Base-by-base conservation (phyloP, 2,113 vertebrate species). In the Chaenogobius annularis region DNA sequence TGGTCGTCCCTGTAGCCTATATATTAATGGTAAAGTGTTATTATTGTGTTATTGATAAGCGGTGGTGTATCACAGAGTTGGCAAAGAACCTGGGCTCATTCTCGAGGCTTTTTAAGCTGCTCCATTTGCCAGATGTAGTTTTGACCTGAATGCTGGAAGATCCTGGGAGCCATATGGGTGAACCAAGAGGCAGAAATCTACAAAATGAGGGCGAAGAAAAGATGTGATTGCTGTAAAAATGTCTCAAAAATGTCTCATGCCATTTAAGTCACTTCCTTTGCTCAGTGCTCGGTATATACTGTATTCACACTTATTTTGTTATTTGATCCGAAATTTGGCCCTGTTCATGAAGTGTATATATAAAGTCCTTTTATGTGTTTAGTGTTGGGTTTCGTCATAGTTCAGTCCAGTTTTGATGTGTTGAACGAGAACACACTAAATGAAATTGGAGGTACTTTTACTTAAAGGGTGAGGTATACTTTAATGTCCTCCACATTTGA, bases 91-190 rank as follows among this genome's bases (percentile, higher is more conserved):
- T 61, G n/a, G 70, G 13, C 50, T 69, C 79, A 80, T 77, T 84
- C 73, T 76, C 78, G 44, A 50, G 67, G 37, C 70, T 69, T 58
- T 83, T 74, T 47, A 78, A 87, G 56, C 54, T 31, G 2, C 47
- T 79, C 83, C 74, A 86, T 80, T 83, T 50, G 83, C 44, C 10
- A 77, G 52, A 69, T 69, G 72, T 58, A 67, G 80, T 77, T 74
- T 71, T 69, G n/a, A 78, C 65, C 65, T 31, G 78, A 67, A 69
- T 73, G 70, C 61, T 88, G 83, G 80, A 71, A 62, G 10, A 20
- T 72, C 66, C 73, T 48, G 19, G 22, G 5, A 68, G 77, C 70
- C 82, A 83, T 83, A 74, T 86, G 83, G 73, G 64, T 61, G 65
- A 77, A 40, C 23, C 76, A 55, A 83, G 66, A 78, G 10, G 14